phyloP scores from a whole-genome alignment of 2,888 invertebrate species.

The Dryadula phaetusa region DNA sequence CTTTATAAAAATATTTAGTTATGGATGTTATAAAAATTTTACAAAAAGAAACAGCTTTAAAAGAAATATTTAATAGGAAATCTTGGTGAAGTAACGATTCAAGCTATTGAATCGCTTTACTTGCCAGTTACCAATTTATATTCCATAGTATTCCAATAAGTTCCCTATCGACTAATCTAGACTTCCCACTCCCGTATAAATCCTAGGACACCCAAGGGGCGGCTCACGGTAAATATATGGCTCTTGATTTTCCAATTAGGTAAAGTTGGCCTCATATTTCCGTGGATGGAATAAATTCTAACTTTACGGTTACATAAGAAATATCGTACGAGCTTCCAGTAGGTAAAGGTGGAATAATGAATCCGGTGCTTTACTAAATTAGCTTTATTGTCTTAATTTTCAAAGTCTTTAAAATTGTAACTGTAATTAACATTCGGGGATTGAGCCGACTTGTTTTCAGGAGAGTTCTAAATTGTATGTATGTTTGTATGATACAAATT shows the following conservation, averaged over 20 bases:
- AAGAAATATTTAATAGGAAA: neutral
- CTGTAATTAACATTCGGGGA: neutral
- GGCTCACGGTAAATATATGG: constrained; percentile 64
- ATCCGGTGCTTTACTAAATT: constrained; percentile 7
- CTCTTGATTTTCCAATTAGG: constrained; percentile 78
- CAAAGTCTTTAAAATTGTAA: constrained; percentile 11
- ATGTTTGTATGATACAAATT: neutral
- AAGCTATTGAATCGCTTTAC: constrained; percentile 8
- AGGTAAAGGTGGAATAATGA: constrained; percentile 24
- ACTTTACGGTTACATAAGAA: constrained; percentile 41
- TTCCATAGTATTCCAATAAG: constrained; percentile 29
- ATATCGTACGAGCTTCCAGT: constrained; percentile 23
- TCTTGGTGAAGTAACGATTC: neutral
- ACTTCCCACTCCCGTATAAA: constrained; percentile 50
- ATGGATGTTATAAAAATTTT: too few relatives aligned
- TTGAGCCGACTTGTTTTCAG: neutral
- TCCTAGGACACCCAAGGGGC: constrained; percentile 51
- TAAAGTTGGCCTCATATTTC: constrained; percentile 71
- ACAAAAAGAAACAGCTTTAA: neutral
- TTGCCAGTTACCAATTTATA: constrained; percentile 26
- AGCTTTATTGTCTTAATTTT: constrained; percentile 15
- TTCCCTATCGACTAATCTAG: constrained; percentile 45
- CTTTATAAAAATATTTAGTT: too few relatives aligned
- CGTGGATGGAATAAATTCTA: constrained; percentile 60
- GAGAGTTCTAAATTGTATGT: neutral